Conservation (phyloP, 2,797 vertebrate genomes). For the Psittacula echo region DNA sequence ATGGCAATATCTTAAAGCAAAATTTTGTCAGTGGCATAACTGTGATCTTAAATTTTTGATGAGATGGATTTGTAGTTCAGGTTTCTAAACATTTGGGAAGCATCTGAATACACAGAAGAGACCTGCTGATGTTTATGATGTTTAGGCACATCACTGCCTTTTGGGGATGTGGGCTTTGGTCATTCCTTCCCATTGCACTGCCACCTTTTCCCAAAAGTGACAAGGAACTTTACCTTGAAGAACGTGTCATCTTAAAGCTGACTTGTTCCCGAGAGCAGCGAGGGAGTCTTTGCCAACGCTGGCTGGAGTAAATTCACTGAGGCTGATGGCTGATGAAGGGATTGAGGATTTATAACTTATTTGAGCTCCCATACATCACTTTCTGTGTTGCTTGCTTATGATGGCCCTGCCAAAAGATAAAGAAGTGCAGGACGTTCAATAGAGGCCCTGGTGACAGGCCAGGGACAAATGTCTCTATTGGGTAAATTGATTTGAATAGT, state of each 20-base stretch:
- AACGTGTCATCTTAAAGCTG: constrained; percentile 70
- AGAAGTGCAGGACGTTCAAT: constrained; percentile 79
- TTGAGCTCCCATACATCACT: constrained; percentile 83
- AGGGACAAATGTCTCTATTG: constrained; percentile 81
- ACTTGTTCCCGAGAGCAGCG: constrained; percentile 61
- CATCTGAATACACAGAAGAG: not conserved
- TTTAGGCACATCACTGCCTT: not conserved
- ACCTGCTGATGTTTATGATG: not conserved
- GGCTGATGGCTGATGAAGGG: constrained; percentile 78
- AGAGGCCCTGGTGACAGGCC: constrained; percentile 81
- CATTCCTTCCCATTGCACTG: not conserved
- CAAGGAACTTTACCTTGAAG: constrained; percentile 57
- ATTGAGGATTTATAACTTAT: constrained; percentile 80
- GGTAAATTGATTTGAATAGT: constrained; percentile 83
- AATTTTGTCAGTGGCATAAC: not conserved
- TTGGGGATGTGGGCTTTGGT: not conserved
- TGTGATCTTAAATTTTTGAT: not conserved
- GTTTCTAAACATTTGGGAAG: not conserved
- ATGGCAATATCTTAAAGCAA: not conserved
- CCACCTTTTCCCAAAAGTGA: not conserved
- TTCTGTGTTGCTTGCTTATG: constrained; percentile 79
- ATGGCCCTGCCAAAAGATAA: constrained; percentile 86
- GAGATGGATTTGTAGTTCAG: not conserved
- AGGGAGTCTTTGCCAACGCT: constrained; percentile 68
- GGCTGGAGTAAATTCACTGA: constrained; percentile 76